Percentiles rank a stretch among this genome's conserved stretches.
phyloP scores from a whole-genome alignment of 2,113 vertebrate species.

The Burhinus bistriatus region DNA sequence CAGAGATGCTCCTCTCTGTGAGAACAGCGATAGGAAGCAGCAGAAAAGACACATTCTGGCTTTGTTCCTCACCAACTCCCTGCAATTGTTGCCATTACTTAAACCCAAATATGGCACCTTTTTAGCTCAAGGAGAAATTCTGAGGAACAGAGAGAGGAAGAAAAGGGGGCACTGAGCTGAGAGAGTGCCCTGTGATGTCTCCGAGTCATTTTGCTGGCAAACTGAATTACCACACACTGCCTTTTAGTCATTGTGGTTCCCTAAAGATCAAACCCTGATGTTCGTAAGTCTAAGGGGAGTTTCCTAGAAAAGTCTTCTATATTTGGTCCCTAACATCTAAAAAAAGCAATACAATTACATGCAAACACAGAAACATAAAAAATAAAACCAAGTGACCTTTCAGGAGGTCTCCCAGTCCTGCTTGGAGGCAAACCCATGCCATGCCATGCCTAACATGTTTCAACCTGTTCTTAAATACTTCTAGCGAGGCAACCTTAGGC shows the following conservation, averaged over 20 bases:
- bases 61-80: not conserved
- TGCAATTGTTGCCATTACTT: not conserved
- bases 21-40: not conserved
- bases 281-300: not conserved
- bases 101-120: not conserved
- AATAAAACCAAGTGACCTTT: not conserved
- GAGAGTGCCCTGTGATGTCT: not conserved
- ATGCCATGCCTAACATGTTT: not conserved
- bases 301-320: not conserved
- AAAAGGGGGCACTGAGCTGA: not conserved
- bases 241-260: slow-evolving; percentile 6
- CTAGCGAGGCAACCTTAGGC: not conserved
- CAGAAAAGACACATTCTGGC: not conserved
- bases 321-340: not conserved
- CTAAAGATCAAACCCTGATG: not conserved
- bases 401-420: not conserved
- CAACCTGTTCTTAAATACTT: not conserved
- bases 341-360: not conserved
- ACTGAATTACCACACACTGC: not conserved
- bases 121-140: not conserved
- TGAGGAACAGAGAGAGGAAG: not conserved
- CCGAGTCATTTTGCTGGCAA: not conserved
- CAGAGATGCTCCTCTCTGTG: not conserved
- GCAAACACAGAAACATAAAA: not conserved
- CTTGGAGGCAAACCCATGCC: not conserved